phyloP scores from a whole-genome alignment of 2,113 vertebrate species.

The Paramormyrops kingsleyae region DNA sequence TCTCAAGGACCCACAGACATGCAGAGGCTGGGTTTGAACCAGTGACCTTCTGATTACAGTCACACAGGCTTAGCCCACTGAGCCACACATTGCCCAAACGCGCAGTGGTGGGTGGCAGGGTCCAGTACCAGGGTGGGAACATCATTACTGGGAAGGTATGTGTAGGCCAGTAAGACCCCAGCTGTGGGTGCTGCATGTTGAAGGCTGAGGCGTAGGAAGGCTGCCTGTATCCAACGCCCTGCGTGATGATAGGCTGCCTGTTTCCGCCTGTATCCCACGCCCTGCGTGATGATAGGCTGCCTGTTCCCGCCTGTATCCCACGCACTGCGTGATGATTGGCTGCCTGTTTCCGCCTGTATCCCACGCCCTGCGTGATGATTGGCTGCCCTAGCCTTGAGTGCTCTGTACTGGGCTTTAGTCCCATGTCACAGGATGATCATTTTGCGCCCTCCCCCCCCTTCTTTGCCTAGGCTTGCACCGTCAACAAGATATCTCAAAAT shows the following conservation, averaged over 20 bases:
- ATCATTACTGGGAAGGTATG: background rate
- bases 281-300: too few species aligned
- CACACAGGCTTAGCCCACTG: too few species aligned
- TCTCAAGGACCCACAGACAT: too few species aligned
- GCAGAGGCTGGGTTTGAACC: too few species aligned
- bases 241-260: too few species aligned
- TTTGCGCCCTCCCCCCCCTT: background rate
- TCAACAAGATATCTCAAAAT: slow-evolving; percentile 62
- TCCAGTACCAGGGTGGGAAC: background rate
- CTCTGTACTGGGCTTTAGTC: background rate
- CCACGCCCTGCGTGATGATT: background rate
- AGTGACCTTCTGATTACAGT: too few species aligned
- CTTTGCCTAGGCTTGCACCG: slow-evolving; percentile 45
- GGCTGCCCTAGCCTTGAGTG: background rate
- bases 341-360: background rate
- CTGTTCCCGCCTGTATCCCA: too few species aligned
- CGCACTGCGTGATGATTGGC: too few species aligned
- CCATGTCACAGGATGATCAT: background rate
- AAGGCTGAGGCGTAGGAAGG: background rate
- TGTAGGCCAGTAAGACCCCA: background rate
- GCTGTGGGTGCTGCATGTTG: background rate
- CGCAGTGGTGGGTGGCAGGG: background rate
- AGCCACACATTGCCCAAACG: background rate
- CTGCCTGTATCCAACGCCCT: too few species aligned
- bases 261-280: background rate